Evolutionary conservation across 2,797 vertebrate species (phyloP), one percentile per base, ranked within the genome.

Genomic region (Lacerta bilineata): DNA sequence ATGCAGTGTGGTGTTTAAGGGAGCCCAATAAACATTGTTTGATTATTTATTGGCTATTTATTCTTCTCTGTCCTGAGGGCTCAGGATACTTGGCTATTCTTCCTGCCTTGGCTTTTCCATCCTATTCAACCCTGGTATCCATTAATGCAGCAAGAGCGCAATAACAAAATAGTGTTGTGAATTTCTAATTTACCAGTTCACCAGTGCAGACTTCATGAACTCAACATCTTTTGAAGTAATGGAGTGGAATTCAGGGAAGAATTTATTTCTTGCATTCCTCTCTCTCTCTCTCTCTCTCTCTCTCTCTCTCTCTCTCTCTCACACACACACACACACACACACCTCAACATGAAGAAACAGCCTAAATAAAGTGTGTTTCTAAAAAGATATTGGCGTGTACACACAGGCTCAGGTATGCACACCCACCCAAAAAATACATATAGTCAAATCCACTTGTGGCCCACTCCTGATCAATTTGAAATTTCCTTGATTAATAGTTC

Each of bases 131-230:
- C 80, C 86, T 90, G 25, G 71, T 64, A 15, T 90, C 93, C 91
- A 92, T 95, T 92, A 93, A 94, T 87, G 82, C 36, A 84, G 89
- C 69, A 91, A 89, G 71, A 92, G 29, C 94, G 91, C 55, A 85
- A 94, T 89, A 90, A 81, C 88, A 91, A 93, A 88, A 90, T 85
- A 92, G 80, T 92, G 59, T 90, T 95, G 91, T 92, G 94, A 93
- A 92, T 96, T 96, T 95, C 91, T 95, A 95, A 95, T 96, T 96
- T 96, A 95, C 93, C 94, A 95, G 94, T 93, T 96, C 95, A 96
- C 83, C 94, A 95, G 95, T 90, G 95, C 94, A 95, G 92, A 88
- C 76, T 95, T 95, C 93, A 94, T 88, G 91, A 91, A 92, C 85
- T 93, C 80, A 78, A 88, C 84, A 76, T 87, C 88, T 94, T 92